A percentile compares a stretch with the other conserved stretches of the same genome.
Evolutionary conservation across 2,888 invertebrate species (phyloP).

Genomic region (Dysmachus trigonus): DNA sequence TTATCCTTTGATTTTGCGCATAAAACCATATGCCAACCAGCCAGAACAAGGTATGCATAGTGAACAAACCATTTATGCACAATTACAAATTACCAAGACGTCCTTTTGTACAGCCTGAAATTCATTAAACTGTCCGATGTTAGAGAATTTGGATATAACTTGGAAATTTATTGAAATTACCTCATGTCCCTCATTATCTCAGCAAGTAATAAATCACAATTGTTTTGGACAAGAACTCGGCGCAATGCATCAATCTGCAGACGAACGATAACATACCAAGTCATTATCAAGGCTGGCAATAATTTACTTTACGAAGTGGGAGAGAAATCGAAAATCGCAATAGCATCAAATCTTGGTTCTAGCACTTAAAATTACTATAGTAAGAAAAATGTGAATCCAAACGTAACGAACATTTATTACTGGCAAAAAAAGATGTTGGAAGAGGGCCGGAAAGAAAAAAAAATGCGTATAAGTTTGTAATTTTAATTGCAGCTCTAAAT

Average conservation of each 20-base stretch:
- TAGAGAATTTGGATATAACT: neutral
- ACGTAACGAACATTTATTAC: neutral
- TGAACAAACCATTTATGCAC: neutral
- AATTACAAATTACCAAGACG: neutral
- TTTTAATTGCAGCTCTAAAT: conserved; percentile 37
- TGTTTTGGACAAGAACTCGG: neutral
- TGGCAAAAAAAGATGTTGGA: neutral
- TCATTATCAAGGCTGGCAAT: conserved; percentile 13
- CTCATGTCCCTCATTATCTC: neutral
- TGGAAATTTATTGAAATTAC: neutral
- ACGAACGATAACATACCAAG: neutral
- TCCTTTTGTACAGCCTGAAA: neutral
- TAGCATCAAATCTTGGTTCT: neutral
- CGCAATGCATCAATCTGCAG: conserved; percentile 6
- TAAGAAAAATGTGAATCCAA: neutral
- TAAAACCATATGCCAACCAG: neutral
- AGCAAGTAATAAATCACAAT: conserved; percentile 8
- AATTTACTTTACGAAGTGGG: neutral
- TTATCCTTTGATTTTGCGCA: too few relatives aligned
- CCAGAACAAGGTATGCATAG: neutral
- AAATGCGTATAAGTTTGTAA: neutral
- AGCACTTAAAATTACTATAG: neutral
- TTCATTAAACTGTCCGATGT: neutral
- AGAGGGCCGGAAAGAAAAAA: neutral
- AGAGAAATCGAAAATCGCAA: conserved; percentile 19